Evolutionary conservation across 2,888 invertebrate genomes (phyloP), one percentile per base, ranked within the genome.

Genomic region (Anaspis maculata): DNA sequence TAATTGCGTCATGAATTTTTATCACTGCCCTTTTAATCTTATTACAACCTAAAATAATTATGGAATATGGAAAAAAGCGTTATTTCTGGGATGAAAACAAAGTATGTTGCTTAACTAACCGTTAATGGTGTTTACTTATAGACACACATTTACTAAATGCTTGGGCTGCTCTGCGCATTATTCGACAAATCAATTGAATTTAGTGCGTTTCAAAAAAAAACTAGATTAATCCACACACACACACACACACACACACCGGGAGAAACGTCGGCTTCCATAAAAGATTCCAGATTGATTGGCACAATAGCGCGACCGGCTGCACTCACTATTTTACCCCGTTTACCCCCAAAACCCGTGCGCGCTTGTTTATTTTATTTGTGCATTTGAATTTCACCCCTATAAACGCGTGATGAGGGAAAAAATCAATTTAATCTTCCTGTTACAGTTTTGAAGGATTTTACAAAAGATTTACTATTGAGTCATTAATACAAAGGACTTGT

Each of bases 321-420:
- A 43, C 43, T 48, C 42, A 37, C 38, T 44, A 50, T 48, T 52
- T 52, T 52, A 54, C 54, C 52, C 52, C 54, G 52, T 52, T 54
- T 47, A 31, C 48, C 46, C 32, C 46, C 40, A 49, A 54, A 51
- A 44, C 43, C 40, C n/a, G n/a, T n/a, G n/a, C n/a, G n/a, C n/a
- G n/a, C n/a, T 37, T 52, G 45, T 46, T 48, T 50, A 51, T 51
- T 53, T 52, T 49, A 46, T 52, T 51, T 49, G 52, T 51, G 50
- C 49, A 50, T 51, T 54, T 48, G 49, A 49, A 46, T 47, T 45
- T 46, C 49, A 49, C 52, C 50, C 52, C 37, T 39, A 44, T n/a
- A n/a, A n/a, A n/a, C n/a, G n/a, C n/a, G n/a, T n/a, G n/a, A 36
- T 22, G 32, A 22, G 35, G 41, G 42, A 25, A 38, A 39, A 48